Base-by-base conservation (phyloP, 2,888 invertebrate genomes). In the Crematogaster levior region DNA sequence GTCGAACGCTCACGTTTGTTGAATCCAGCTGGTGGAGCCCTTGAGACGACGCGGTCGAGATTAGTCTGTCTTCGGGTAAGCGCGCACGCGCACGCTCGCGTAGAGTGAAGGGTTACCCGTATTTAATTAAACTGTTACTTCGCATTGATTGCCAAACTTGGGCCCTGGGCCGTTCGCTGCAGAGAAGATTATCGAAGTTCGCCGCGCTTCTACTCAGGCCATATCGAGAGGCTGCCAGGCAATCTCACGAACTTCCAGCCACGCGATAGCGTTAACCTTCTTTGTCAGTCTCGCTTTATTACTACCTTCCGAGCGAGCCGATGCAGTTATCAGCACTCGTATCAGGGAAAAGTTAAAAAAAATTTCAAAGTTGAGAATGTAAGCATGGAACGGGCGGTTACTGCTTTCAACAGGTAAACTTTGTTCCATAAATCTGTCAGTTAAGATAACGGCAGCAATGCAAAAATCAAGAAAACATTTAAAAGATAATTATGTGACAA, bases 101-200 rank as follows among this genome's bases (percentile, higher is more conserved):
- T 81, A 24, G 89, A 90, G 89, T 91, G 91, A 92, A 91, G 93
- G 92, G 92, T 92, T 92, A 91, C 91, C 90, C 91, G 93, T 93
- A 93, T 93, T 93, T 93, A 93, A 93, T 93, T 93, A 93, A 93
- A 93, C 93, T 93, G 93, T 93, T 93, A 93, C 93, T 92, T 92
- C 92, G 92, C 93, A 93, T 93, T 93, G 93, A 93, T 93, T 93
- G 93, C 93, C 91, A 93, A 93, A 93, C 93, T 93, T 93, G 90
- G 84, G 80, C 84, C 88, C 83, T 72, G 83, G 87, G 84, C 85
- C 87, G 90, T 74, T 73, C 87, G 89, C 77, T 77, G 85, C 75
- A 72, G 89, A 84, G 88, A 89, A 91, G 91, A 91, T 91, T 91
- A 91, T 91, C 91, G 91, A 91, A 91, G 90, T 91, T 91, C 88